These are phyloP conservation scores for Gymnothorax javanicus DNA, from an alignment of 2,797 vertebrate genomes.

Conservation along the genomic window DNA sequence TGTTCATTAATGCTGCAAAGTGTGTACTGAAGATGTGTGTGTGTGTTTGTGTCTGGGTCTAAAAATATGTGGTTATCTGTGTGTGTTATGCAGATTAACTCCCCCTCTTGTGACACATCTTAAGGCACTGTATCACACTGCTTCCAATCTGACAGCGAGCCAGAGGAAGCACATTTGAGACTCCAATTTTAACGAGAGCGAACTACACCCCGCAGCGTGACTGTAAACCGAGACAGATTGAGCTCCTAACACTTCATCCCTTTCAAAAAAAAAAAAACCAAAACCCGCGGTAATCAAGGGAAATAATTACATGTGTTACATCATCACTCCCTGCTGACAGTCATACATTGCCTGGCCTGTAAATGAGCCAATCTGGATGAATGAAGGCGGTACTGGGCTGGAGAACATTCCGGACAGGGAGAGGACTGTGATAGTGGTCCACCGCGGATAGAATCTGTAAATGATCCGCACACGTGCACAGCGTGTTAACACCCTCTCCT, in stretches of 20 bases:
- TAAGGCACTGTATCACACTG: neutral
- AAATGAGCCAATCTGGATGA: neutral
- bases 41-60: neutral
- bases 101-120: neutral
- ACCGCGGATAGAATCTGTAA: neutral
- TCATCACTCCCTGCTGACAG: neutral
- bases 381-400: neutral
- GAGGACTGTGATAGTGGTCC: neutral
- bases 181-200: neutral
- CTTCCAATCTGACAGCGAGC: neutral
- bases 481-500: neutral
- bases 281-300: neutral
- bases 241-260: too few relatives aligned
- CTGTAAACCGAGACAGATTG: neutral
- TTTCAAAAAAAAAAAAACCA: neutral
- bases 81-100: too few relatives aligned
- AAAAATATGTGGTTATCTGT: too few relatives aligned
- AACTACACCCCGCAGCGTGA: neutral
- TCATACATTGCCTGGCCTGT: neutral
- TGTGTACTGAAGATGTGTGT: neutral
- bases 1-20: neutral
- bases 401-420: neutral
- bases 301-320: conserved; percentile 15
- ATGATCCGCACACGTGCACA: too few relatives aligned
- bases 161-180: neutral